Evolutionary conservation across 1,140 invertebrate genomes (phyloP).

Genomic region (Cotesia typhae): DNA sequence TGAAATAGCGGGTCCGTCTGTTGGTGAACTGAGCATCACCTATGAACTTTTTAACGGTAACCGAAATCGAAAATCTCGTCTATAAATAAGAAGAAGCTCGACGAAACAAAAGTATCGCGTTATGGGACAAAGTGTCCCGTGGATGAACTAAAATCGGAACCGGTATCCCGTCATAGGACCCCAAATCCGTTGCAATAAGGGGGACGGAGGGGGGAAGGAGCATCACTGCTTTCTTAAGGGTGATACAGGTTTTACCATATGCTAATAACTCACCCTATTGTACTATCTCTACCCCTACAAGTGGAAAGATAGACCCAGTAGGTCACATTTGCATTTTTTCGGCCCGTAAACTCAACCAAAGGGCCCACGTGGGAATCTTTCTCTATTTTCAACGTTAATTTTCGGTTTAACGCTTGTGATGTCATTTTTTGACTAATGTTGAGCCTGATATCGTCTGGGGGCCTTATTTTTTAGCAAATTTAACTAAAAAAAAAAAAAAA

Average conservation of each 20-base stretch:
- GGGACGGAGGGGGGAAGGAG: too few species aligned
- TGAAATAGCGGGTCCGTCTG: too few species aligned
- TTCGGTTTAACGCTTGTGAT: too few species aligned
- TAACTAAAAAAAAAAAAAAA: too few species aligned
- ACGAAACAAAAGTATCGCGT: neutral
- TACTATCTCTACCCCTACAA: slow-evolving; percentile 32
- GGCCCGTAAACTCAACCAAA: slow-evolving; percentile 46
- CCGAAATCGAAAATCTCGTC: slow-evolving; percentile 23
- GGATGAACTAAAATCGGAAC: slow-evolving; percentile 52
- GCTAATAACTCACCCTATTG: slow-evolving; percentile 50
- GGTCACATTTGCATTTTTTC: slow-evolving; percentile 61
- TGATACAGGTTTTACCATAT: slow-evolving; percentile 63
- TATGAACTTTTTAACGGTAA: slow-evolving; percentile 51
- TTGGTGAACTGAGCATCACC: neutral
- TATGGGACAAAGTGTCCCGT: slow-evolving; percentile 59
- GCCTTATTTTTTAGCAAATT: too few species aligned
- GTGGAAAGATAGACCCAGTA: slow-evolving; percentile 40
- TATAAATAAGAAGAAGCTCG: slow-evolving; percentile 20
- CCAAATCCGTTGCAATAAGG: slow-evolving; percentile 49
- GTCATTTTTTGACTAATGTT: too few species aligned
- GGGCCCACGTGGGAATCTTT: slow-evolving; percentile 25
- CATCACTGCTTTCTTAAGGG: slow-evolving; percentile 14
- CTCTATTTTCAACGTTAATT: neutral
- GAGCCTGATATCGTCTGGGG: too few species aligned
- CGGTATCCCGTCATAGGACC: slow-evolving; percentile 63